Evolutionary conservation across 2,888 invertebrate genomes (phyloP).

Genomic region (Caenorhabditis sp.): DNA sequence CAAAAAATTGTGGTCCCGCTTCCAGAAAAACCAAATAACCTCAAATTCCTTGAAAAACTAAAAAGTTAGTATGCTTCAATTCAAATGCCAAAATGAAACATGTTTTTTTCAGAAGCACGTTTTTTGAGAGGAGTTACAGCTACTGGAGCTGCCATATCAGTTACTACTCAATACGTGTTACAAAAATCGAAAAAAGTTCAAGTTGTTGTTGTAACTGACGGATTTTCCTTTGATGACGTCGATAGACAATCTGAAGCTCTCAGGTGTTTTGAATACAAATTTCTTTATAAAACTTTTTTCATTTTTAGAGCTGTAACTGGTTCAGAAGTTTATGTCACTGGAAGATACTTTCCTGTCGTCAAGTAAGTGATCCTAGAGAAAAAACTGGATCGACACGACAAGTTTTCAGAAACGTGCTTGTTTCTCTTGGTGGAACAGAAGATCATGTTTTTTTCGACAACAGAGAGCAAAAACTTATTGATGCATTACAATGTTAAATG

Average conservation of each 20-base stretch:
- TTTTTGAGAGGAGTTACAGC: slow-evolving; percentile 74
- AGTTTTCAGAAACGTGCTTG: slow-evolving; percentile 54
- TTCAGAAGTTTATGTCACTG: slow-evolving; percentile 55
- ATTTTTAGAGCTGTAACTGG: slow-evolving; percentile 50
- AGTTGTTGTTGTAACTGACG: slow-evolving; percentile 77
- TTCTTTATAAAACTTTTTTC: background rate
- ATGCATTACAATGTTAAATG: slow-evolving; percentile 54
- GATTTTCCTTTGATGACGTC: slow-evolving; percentile 75
- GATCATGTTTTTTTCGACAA: slow-evolving; percentile 66
- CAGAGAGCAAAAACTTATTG: slow-evolving; percentile 50
- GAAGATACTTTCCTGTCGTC: slow-evolving; percentile 70
- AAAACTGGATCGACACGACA: background rate
- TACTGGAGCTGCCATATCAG: slow-evolving; percentile 71
- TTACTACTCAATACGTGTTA: slow-evolving; percentile 63
- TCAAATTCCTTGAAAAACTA: slow-evolving; percentile 61
- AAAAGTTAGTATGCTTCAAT: slow-evolving; percentile 46
- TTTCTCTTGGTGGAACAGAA: slow-evolving; percentile 54
- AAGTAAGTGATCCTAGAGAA: slow-evolving; percentile 40
- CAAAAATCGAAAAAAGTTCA: slow-evolving; percentile 52
- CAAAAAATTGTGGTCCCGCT: slow-evolving; percentile 69
- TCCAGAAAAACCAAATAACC: slow-evolving; percentile 54
- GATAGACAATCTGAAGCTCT: slow-evolving; percentile 63
- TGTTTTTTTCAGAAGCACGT: slow-evolving; percentile 53
- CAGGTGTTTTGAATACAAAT: too few species aligned
- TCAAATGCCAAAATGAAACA: background rate